These are phyloP conservation scores for Diplodus sargus DNA, from an alignment of 2,797 vertebrate species.

Conservation along the genomic window DNA sequence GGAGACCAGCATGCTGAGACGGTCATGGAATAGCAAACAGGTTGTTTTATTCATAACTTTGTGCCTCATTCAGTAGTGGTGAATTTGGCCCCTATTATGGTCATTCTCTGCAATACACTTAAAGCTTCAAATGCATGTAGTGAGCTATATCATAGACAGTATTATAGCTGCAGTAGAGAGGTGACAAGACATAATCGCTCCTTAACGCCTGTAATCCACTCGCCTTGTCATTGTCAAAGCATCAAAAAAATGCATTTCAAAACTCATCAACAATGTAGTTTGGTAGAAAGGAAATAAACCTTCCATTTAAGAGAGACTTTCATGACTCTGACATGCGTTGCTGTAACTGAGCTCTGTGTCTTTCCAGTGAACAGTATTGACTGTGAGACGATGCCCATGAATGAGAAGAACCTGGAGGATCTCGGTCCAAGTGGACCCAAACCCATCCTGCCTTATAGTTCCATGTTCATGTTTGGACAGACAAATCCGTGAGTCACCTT, in stretches of 20 bases:
- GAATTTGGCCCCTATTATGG: not conserved
- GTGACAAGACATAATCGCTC: not conserved
- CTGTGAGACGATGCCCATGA: constrained; percentile 88
- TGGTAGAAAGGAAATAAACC: no score
- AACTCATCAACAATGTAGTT: no score
- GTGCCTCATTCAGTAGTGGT: not conserved
- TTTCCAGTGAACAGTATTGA: constrained; percentile 91
- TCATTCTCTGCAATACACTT: not conserved
- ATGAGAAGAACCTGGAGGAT: constrained; percentile 90
- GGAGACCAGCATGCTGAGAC: not conserved
- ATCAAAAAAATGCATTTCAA: no score
- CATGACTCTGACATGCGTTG: not conserved
- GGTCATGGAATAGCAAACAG: not conserved
- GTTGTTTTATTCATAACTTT: not conserved
- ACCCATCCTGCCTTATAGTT: constrained; percentile 95
- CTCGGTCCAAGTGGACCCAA: constrained; percentile 84
- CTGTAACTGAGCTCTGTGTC: constrained; percentile 26
- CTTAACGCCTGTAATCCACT: not conserved
- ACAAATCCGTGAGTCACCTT: constrained; percentile 93
- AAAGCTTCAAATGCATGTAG: not conserved
- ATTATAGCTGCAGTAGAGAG: not conserved
- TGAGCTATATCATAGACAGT: no score
- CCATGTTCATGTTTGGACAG: constrained; percentile 95
- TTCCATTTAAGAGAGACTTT: not conserved
- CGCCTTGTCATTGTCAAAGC: no score